These are phyloP conservation scores for Bubalus kerabau DNA, from an alignment of 2,113 vertebrate genomes.

Conservation along the genomic window DNA sequence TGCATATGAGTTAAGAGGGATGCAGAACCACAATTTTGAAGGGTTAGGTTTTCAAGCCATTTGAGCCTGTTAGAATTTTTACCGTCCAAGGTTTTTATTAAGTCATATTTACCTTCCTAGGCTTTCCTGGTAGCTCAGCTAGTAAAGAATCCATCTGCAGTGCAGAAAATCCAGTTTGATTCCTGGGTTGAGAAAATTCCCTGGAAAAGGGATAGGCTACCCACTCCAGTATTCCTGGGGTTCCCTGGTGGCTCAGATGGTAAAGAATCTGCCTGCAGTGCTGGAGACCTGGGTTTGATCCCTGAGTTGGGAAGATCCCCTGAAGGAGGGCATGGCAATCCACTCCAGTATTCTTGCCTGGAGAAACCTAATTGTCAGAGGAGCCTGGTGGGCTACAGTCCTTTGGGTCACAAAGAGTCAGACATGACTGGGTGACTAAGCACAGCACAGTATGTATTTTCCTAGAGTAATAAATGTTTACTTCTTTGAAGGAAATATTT, in stretches of 20 bases:
- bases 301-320: not conserved
- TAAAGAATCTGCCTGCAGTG: not conserved
- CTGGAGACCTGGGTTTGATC: not conserved
- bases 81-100: not conserved
- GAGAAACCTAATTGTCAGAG: not conserved
- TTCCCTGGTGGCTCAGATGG: not conserved
- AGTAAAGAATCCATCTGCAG: not conserved
- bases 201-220: not conserved
- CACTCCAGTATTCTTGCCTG: not conserved
- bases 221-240: not conserved
- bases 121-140: not conserved
- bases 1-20: not conserved
- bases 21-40: not conserved
- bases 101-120: fast-evolving
- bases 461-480: not conserved
- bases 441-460: not conserved
- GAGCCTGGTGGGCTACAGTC: not conserved
- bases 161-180: not conserved
- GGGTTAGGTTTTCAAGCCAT: not conserved
- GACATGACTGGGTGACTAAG: not conserved
- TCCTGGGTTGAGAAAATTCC: not conserved
- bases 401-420: not conserved
- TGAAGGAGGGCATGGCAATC: not conserved
- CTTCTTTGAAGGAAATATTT: not conserved
- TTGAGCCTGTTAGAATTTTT: not conserved